phyloP scores from a whole-genome alignment of 2,888 invertebrate species.

The Coleophora flavipennella region DNA sequence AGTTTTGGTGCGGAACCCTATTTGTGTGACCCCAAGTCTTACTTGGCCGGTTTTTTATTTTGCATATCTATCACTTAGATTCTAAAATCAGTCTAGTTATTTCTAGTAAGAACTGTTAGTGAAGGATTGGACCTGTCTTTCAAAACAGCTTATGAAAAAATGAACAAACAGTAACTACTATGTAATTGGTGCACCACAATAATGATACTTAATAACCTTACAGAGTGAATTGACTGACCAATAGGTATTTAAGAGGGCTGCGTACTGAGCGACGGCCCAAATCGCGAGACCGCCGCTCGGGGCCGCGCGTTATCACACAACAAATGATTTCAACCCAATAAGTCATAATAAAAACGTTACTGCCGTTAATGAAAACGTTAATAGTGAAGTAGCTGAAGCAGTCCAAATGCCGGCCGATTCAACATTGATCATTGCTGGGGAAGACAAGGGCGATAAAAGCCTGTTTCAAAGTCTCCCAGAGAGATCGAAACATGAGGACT shows the following conservation, averaged over 20 bases:
- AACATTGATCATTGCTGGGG: conserved; percentile 48
- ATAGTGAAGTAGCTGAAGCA: conserved; percentile 22
- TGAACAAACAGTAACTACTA: too few relatives aligned
- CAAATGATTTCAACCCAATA: conserved; percentile 22
- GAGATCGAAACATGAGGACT: conserved; percentile 78
- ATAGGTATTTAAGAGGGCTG: conserved; percentile 64
- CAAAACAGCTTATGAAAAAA: too few relatives aligned
- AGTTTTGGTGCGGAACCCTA: too few relatives aligned
- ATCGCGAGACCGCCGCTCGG: conserved; percentile 41
- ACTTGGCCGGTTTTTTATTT: too few relatives aligned
- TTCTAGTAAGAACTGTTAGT: too few relatives aligned
- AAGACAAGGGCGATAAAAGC: conserved; percentile 36
- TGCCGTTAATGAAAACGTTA: conserved; percentile 22
- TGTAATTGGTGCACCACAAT: not conserved
- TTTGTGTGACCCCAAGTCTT: too few relatives aligned
- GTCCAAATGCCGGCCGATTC: conserved; percentile 62
- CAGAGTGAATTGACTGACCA: conserved; percentile 47
- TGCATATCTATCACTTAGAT: too few relatives aligned
- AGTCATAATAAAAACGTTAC: conserved; percentile 26
- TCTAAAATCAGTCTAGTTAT: too few relatives aligned
- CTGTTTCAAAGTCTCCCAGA: conserved; percentile 76
- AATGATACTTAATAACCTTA: conserved; percentile 49
- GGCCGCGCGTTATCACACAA: conserved; percentile 43
- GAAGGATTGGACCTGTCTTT: too few relatives aligned
- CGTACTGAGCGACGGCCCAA: conserved; percentile 44